Evolutionary conservation across 2,797 vertebrate species (phyloP).

Genomic region (Poecilia gillii): DNA sequence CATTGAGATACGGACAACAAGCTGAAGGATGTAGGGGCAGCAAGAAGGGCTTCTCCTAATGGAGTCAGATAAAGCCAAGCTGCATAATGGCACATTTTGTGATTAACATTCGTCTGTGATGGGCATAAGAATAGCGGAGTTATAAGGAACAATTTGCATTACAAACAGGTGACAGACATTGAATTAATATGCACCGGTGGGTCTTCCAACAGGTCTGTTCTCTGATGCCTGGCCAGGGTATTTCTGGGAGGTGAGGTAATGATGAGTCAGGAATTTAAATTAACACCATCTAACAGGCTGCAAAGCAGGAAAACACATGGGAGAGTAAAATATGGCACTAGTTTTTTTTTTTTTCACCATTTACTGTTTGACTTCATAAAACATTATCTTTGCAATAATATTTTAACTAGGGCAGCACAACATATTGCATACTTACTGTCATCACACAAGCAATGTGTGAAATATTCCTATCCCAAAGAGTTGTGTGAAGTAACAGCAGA

Average conservation of each 20-base stretch:
- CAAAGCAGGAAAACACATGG: conserved; percentile 11
- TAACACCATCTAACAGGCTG: conserved; percentile 27
- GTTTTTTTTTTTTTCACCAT: background rate
- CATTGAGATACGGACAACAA: conserved; percentile 63
- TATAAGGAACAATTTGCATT: conserved; percentile 71
- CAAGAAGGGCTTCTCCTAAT: conserved; percentile 68
- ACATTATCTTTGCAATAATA: background rate
- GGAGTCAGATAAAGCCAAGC: conserved; percentile 61
- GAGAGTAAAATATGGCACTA: conserved; percentile 17
- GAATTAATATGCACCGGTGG: conserved; percentile 69
- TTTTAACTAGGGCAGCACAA: background rate
- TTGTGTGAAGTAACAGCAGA: background rate
- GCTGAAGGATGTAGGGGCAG: conserved; percentile 66
- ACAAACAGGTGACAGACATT: conserved; percentile 68
- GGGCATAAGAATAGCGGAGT: conserved; percentile 60
- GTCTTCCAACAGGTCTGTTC: conserved; percentile 47
- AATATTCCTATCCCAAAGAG: background rate
- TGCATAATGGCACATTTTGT: conserved; percentile 65
- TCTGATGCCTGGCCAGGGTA: conserved; percentile 52
- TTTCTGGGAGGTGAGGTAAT: conserved; percentile 48
- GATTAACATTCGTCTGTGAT: conserved; percentile 69
- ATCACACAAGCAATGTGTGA: background rate
- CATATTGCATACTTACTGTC: background rate
- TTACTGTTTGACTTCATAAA: conserved; percentile 2
- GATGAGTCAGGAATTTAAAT: conserved; percentile 63